A percentile compares a stretch with the other conserved stretches of the same genome.
phyloP scores from a whole-genome alignment of 2,113 vertebrate genomes.

The Illadopsis cleaveri region DNA sequence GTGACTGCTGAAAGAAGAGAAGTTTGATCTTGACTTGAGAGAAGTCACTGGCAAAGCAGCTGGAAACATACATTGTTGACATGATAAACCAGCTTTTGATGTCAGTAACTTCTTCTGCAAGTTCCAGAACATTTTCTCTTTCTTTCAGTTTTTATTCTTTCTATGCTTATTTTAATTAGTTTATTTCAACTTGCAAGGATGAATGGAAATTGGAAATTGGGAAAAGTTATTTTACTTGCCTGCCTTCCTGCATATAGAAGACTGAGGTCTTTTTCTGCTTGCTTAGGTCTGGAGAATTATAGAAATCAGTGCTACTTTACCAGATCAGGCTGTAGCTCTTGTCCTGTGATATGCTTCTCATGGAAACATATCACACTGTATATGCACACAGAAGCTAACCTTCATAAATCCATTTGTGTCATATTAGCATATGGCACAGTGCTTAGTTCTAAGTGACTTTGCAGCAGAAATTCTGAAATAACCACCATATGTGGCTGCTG shows the following conservation, averaged over 20 bases:
- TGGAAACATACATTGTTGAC: background rate
- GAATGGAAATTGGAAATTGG: background rate
- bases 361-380: background rate
- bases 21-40: background rate
- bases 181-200: background rate
- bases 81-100: background rate
- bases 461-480: constrained; percentile 6
- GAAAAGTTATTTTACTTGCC: background rate
- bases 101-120: background rate
- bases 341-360: background rate
- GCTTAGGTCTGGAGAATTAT: background rate
- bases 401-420: background rate
- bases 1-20: background rate
- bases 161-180: background rate
- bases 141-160: background rate
- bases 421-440: background rate
- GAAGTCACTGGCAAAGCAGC: background rate
- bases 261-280: background rate
- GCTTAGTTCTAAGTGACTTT: background rate
- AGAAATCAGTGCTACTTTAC: background rate
- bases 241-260: background rate
- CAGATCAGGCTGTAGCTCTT: background rate
- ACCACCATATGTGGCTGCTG: background rate
- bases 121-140: background rate
- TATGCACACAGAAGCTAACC: background rate